Evolutionary conservation across 2,888 invertebrate species (phyloP).

Genomic region (Cerceris ruficornis): DNA sequence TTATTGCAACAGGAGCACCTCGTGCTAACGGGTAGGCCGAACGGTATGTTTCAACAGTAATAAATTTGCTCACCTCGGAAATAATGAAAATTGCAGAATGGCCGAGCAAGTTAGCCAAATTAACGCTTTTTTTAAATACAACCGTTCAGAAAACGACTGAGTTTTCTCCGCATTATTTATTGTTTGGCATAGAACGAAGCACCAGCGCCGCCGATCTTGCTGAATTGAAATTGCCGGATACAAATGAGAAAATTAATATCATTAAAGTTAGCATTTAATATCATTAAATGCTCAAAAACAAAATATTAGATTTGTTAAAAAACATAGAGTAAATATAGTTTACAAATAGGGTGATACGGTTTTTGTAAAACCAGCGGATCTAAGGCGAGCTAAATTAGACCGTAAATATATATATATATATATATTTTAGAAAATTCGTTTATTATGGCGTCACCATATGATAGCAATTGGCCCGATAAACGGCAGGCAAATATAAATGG

Average conservation of each 20-base stretch:
- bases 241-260: not conserved
- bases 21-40: too few relatives aligned
- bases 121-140: too few relatives aligned
- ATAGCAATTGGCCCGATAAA: too few relatives aligned
- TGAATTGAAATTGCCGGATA: conserved; percentile 7
- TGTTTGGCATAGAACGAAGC: conserved; percentile 5
- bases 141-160: too few relatives aligned
- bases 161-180: too few relatives aligned
- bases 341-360: conserved; percentile 12
- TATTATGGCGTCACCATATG: too few relatives aligned
- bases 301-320: conserved; percentile 1
- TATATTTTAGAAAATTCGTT: not conserved
- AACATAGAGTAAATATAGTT: too few relatives aligned
- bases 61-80: too few relatives aligned
- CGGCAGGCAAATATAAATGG: too few relatives aligned
- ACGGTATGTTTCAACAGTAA: too few relatives aligned
- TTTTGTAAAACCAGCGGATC: conserved; percentile 2
- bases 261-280: not conserved
- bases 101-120: too few relatives aligned
- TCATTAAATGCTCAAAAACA: not conserved
- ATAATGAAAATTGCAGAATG: too few relatives aligned
- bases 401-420: conserved; percentile 5
- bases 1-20: conserved; percentile 15
- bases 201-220: not conserved
- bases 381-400: conserved; percentile 8